Conservation (phyloP, 2,888 invertebrate species). For the Nasonia oneida region DNA sequence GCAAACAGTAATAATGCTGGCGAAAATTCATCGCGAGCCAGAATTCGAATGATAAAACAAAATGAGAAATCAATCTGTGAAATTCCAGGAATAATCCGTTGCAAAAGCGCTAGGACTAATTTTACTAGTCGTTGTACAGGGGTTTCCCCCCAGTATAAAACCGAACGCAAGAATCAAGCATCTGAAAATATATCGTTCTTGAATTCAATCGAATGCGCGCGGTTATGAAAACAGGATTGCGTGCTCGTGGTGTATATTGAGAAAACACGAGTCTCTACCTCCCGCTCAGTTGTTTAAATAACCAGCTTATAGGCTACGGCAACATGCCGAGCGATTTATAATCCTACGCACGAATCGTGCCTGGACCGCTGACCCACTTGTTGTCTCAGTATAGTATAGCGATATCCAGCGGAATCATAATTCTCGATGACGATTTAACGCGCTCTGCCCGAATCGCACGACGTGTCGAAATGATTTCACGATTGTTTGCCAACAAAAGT, state of each 20-base stretch:
- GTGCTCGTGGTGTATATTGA: background rate
- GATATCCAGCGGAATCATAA: conserved; percentile 17
- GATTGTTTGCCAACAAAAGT: background rate
- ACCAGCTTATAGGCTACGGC: conserved; percentile 2
- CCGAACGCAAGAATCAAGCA: background rate
- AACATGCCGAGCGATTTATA: conserved; percentile 21
- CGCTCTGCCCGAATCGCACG: background rate
- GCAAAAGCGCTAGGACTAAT: background rate
- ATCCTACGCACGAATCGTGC: background rate
- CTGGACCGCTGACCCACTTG: conserved; percentile 27
- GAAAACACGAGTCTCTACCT: background rate
- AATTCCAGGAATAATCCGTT: background rate
- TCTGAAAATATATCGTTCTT: background rate
- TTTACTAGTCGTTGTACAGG: background rate
- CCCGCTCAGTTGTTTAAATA: conserved; percentile 29
- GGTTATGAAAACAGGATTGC: conserved; percentile 18
- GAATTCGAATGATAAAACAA: background rate
- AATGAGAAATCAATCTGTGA: background rate
- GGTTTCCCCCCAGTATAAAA: background rate
- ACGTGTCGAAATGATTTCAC: conserved; percentile 13
- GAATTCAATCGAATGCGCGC: background rate
- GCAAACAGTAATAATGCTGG: no score
- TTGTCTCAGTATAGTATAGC: background rate
- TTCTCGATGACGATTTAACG: conserved; percentile 23
- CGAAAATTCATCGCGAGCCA: background rate